Evolutionary conservation across 92 coral and sea anemone species (phyloP).

Genomic region (Diadumene lineata): DNA sequence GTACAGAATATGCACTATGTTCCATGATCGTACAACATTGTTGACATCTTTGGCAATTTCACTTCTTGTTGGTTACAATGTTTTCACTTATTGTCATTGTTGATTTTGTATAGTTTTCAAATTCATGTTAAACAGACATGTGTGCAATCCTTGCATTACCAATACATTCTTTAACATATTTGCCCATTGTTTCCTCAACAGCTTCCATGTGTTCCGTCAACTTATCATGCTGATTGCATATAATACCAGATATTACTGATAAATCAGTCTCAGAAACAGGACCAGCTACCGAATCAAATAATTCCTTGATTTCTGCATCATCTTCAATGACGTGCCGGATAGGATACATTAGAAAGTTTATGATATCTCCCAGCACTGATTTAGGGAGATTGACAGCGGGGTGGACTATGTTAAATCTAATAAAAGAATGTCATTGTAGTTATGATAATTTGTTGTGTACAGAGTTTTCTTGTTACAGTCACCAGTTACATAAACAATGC

Average conservation of each 20-base stretch:
- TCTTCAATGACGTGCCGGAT: conserved; percentile 91
- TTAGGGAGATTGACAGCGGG: conserved; percentile 96
- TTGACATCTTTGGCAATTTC: too few species aligned
- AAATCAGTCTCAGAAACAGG: conserved; percentile 81
- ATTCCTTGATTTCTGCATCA: conserved; percentile 61
- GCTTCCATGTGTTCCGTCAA: conserved; percentile 78
- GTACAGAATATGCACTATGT: too few species aligned
- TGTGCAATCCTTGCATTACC: conserved; percentile 35
- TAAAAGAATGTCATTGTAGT: conserved; percentile 19
- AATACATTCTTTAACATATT: conserved; percentile 63
- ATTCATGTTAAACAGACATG: neutral
- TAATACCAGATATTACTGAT: conserved; percentile 79
- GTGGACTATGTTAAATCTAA: conserved; percentile 99
- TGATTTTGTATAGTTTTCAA: neutral
- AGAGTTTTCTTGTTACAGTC: neutral
- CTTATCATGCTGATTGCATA: conserved; percentile 86
- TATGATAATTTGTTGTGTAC: neutral
- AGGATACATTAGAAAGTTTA: conserved; percentile 94
- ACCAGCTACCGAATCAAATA: conserved; percentile 52
- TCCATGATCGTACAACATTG: too few species aligned
- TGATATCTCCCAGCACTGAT: conserved; percentile 89
- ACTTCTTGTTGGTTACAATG: too few species aligned
- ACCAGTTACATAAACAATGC: conserved; percentile 17
- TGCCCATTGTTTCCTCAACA: conserved; percentile 81
- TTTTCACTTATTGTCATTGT: too few species aligned